Conservation (phyloP, 2,888 invertebrate genomes). For the Epinotia nisella region DNA sequence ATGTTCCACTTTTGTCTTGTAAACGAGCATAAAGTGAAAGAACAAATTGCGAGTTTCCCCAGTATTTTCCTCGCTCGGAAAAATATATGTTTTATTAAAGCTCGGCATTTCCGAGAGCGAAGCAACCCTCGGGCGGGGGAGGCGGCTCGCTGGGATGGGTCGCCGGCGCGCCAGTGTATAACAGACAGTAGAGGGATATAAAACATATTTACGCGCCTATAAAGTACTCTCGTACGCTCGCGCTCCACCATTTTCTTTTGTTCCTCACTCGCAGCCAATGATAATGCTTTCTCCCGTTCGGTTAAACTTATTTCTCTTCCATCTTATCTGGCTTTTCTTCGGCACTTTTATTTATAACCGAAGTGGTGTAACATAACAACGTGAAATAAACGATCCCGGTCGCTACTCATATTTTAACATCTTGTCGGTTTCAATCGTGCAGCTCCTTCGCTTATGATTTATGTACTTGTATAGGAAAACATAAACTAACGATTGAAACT, state of each 20-base stretch:
- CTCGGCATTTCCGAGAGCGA: conserved; percentile 85
- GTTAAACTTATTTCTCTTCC: conserved; percentile 83
- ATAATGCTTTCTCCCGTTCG: conserved; percentile 83
- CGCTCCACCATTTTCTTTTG: conserved; percentile 84
- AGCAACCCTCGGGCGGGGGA: conserved; percentile 75
- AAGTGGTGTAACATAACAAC: conserved; percentile 75
- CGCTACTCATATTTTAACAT: conserved; percentile 69
- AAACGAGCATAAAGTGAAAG: conserved; percentile 86
- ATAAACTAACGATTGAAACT: conserved; percentile 20
- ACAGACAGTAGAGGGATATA: conserved; percentile 85
- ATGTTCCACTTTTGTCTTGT: conserved; percentile 85
- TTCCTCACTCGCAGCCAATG: conserved; percentile 83
- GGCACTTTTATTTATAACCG: conserved; percentile 80
- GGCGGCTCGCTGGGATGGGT: conserved; percentile 61
- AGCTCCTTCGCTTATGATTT: conserved; percentile 48
- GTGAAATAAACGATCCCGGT: conserved; percentile 73
- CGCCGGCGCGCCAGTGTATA: conserved; percentile 82
- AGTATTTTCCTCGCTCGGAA: conserved; percentile 85
- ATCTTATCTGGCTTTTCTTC: conserved; percentile 82
- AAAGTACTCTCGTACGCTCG: conserved; percentile 84
- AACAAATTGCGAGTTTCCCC: conserved; percentile 85
- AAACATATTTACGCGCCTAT: conserved; percentile 86
- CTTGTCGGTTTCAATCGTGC: conserved; percentile 59
- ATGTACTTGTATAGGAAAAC: conserved; percentile 24
- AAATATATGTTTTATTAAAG: conserved; percentile 86